Percentiles rank a stretch among this genome's conserved stretches.
Evolutionary conservation across 2,113 vertebrate species (phyloP).

Genomic region (Ondatra zibethicus): DNA sequence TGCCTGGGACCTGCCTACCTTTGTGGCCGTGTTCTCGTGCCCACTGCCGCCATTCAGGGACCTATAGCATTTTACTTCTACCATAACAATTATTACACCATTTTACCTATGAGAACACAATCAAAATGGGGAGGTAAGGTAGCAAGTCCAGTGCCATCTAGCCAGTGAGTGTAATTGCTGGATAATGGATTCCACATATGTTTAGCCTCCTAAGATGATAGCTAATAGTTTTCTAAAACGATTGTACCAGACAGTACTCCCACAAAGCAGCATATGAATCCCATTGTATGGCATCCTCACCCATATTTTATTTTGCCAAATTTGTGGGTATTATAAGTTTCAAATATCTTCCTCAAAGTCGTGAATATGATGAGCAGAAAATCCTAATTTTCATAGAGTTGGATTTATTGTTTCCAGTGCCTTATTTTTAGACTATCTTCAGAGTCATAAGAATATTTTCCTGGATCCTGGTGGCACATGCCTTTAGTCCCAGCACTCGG

Average conservation of each 20-base stretch:
- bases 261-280: background rate
- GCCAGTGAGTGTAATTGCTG: background rate
- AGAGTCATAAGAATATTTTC: background rate
- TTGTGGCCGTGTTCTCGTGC: too few relatives aligned
- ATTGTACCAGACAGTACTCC: background rate
- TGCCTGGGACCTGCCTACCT: too few relatives aligned
- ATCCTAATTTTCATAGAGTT: constrained; percentile 16
- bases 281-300: background rate
- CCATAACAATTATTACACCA: background rate
- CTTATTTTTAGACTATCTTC: constrained; percentile 27
- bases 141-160: background rate
- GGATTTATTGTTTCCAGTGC: constrained; percentile 34
- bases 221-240: background rate
- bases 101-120: background rate
- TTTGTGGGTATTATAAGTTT: constrained; percentile 50
- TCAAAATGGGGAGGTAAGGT: background rate
- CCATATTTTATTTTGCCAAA: constrained; percentile 26
- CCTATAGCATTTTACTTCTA: too few relatives aligned
- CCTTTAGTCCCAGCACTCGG: background rate
- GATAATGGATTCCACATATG: background rate
- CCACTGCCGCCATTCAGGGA: too few relatives aligned
- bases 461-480: background rate
- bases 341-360: constrained; percentile 12
- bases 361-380: constrained; percentile 42
- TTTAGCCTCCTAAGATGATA: background rate